Conservation (phyloP, 2,113 vertebrate species). For the Pseudorectes ferrugineus region DNA sequence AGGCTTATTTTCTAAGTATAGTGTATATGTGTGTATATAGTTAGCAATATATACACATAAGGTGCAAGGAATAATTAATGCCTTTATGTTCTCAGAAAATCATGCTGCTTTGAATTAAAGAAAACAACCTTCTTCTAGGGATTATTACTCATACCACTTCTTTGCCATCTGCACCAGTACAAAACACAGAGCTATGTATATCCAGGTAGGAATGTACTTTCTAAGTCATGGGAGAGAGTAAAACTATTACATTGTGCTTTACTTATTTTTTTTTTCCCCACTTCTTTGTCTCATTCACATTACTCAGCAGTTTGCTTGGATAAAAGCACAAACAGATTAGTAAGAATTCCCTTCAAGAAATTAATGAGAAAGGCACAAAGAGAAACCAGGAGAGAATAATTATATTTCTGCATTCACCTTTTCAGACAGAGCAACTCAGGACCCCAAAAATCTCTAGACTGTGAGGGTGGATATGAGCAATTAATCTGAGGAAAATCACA, state of each 20-base stretch:
- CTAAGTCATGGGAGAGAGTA: not conserved
- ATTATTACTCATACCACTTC: not conserved
- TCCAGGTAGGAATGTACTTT: not conserved
- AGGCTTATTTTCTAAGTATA: not conserved
- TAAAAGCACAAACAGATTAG: not conserved
- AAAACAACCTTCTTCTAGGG: not conserved
- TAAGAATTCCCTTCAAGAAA: not conserved
- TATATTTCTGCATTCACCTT: not conserved
- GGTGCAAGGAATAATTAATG: not conserved
- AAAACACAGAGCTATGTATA: not conserved
- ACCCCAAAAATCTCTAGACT: not conserved
- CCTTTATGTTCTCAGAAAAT: not conserved
- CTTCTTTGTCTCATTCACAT: not conserved
- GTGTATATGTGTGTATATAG: too few relatives aligned
- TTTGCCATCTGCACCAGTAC: not conserved
- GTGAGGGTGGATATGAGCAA: not conserved
- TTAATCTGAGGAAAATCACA: not conserved
- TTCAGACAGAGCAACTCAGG: not conserved
- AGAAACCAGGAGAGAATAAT: not conserved
- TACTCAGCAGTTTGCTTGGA: not conserved
- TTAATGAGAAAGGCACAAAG: not conserved
- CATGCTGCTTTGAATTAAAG: not conserved
- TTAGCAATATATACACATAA: not conserved
- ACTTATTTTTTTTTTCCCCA: fast-evolving
- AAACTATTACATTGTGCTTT: fast-evolving